Evolutionary conservation across 2,113 vertebrate genomes (phyloP).

Genomic region (Nanger granti): DNA sequence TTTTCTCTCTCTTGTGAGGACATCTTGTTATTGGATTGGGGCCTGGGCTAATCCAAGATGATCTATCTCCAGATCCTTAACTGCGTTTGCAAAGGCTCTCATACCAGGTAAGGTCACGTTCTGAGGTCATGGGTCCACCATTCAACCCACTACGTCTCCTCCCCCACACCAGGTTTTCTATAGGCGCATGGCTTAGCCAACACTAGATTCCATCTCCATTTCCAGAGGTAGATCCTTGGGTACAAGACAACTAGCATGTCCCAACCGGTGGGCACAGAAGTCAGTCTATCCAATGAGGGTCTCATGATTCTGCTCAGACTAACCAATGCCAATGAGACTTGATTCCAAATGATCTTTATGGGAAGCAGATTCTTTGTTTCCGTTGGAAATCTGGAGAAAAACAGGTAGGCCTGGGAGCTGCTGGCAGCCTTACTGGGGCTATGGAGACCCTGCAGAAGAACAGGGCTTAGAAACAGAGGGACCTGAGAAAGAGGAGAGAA

Average conservation of each 20-base stretch:
- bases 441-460: background rate
- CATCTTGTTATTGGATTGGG: background rate
- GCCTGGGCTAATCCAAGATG: background rate
- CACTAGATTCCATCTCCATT: background rate
- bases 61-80: background rate
- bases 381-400: background rate
- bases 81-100: background rate
- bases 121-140: background rate
- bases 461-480: background rate
- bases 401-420: rapidly evolving
- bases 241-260: background rate
- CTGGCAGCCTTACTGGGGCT: rapidly evolving
- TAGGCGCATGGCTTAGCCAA: rapidly evolving
- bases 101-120: background rate
- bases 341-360: background rate
- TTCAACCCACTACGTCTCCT: too few species aligned
- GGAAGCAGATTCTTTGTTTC: background rate
- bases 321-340: too few species aligned
- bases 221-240: background rate
- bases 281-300: background rate
- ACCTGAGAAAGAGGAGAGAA: too few species aligned
- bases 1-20: background rate
- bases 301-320: too few species aligned
- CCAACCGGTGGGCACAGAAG: background rate
- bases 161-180: background rate